Evolutionary conservation across 2,888 invertebrate species (phyloP), one percentile per base, ranked within the genome.

Genomic region (Heliconius aoede): DNA sequence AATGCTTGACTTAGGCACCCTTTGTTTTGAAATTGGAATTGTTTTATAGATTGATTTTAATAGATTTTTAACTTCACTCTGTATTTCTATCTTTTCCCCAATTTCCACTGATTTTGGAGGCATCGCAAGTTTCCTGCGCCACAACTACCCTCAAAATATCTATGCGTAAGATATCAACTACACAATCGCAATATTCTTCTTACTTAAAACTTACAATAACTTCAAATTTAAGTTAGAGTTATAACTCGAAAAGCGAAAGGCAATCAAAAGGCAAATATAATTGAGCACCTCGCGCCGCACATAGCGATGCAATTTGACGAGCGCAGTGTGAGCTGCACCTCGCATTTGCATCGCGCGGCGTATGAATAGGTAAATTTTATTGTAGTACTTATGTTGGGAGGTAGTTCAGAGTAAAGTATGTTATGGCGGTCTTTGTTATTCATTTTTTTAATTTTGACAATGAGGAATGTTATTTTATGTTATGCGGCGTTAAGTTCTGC

Each of bases 21-120:
- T 69, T 69, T 69, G 69, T 72, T 72, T 72, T 60, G 72, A 26
- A 40, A 58, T 40, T 60, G 61, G 26, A 40, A 61, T 40, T 72
- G 13, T 32, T 4, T 58, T 71, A n/a, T 32, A n/a, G n/a, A 55
- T 69, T 55, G 55, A 68, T 51, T 71, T 71, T 60, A 21, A 1
- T 46, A 26, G 30, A 0, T 32, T 64, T 32, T 24, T 26, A 24
- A 15, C 21, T n/a, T 55, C 21, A 4, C 51, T n/a, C 1, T n/a
- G 51, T 51, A 51, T 51, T 0, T n/a, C 21, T 55, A n/a, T 9
- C n/a, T 0, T 5, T 46, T 46, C 46, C 1, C 18, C 18, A 51
- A n/a, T 51, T 51, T 51, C 21, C 18, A 46, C 40, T 5, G 5
- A 46, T 5, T 46, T 46, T 46, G 18, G 18, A 9, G n/a, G 8